Evolutionary conservation across 1,140 invertebrate species (phyloP).

Genomic region (Theocolax elegans): DNA sequence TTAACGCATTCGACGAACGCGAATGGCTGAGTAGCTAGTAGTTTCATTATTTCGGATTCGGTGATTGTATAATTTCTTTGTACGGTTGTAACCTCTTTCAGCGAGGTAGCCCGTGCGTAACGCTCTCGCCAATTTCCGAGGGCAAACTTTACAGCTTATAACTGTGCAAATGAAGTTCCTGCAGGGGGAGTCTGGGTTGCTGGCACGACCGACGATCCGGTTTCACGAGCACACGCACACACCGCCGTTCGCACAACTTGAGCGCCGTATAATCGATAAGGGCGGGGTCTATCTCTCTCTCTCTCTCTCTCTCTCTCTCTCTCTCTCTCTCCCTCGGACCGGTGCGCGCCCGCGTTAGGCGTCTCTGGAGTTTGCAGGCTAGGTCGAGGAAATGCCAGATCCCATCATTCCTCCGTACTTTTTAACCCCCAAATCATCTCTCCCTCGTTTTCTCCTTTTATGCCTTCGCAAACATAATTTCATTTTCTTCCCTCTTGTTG

Average conservation of each 20-base stretch:
- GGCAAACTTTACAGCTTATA: conserved; percentile 33
- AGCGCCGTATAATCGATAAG: conserved; percentile 31
- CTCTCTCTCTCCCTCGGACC: background rate
- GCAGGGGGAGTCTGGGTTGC: background rate
- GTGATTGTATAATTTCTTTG: too few relatives aligned
- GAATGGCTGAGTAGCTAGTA: too few relatives aligned
- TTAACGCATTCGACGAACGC: too few relatives aligned
- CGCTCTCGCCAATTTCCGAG: conserved; percentile 15
- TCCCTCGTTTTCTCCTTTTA: background rate
- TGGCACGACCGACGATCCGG: background rate
- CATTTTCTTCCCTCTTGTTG: too few relatives aligned
- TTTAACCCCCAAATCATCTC: conserved; percentile 6
- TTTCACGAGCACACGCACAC: background rate
- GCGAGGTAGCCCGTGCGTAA: background rate
- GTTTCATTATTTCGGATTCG: too few relatives aligned
- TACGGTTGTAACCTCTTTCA: too few relatives aligned
- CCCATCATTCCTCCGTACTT: too few relatives aligned
- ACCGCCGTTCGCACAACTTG: too few relatives aligned
- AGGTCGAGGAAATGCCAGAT: background rate
- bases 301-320: conserved; percentile 13
- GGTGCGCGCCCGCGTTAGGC: background rate
- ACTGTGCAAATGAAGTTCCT: conserved; percentile 35
- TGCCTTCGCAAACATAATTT: too few relatives aligned
- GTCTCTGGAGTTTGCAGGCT: background rate
- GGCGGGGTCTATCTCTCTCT: conserved; percentile 10